Evolutionary conservation across 2,113 vertebrate genomes (phyloP).

Genomic region (Holacanthus passer): DNA sequence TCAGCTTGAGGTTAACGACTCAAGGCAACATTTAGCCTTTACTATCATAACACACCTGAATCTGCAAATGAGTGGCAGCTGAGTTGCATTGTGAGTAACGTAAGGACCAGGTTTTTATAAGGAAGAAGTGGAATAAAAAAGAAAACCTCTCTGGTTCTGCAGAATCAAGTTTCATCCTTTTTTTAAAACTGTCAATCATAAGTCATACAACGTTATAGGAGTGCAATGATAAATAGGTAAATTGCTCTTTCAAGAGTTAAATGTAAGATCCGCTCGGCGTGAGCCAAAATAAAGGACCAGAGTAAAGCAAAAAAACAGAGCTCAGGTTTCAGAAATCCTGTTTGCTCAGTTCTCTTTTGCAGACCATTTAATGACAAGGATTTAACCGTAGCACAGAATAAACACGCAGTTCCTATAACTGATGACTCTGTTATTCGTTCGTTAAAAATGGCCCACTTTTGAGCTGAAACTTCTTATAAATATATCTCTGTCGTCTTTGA

Average conservation of each 20-base stretch:
- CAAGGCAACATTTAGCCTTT: not conserved
- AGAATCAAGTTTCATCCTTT: not conserved
- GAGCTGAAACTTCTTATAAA: conserved; percentile 36
- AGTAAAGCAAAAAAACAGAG: conserved; percentile 1
- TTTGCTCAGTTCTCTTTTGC: conserved; percentile 20
- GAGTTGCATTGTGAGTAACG: not conserved
- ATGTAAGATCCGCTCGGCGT: not conserved
- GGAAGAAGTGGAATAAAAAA: not conserved
- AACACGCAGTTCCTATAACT: conserved; percentile 52
- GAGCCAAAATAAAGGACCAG: conserved; percentile 30
- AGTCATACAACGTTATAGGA: not conserved
- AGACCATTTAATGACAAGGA: conserved; percentile 52
- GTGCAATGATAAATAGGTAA: not conserved
- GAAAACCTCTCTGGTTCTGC: too few relatives aligned
- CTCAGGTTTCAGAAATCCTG: conserved; percentile 47
- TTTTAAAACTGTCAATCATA: too few relatives aligned
- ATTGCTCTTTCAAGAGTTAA: not conserved
- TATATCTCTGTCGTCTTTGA: conserved; percentile 38
- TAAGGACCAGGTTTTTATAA: not conserved
- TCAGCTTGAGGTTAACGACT: not conserved
- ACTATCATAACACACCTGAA: not conserved
- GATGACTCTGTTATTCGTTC: conserved; percentile 59
- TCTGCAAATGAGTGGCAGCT: not conserved
- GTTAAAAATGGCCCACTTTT: conserved; percentile 61
- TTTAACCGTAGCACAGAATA: conserved; percentile 49